Base-by-base conservation (phyloP, 2,888 invertebrate species). In the Rotaria socialis region DNA sequence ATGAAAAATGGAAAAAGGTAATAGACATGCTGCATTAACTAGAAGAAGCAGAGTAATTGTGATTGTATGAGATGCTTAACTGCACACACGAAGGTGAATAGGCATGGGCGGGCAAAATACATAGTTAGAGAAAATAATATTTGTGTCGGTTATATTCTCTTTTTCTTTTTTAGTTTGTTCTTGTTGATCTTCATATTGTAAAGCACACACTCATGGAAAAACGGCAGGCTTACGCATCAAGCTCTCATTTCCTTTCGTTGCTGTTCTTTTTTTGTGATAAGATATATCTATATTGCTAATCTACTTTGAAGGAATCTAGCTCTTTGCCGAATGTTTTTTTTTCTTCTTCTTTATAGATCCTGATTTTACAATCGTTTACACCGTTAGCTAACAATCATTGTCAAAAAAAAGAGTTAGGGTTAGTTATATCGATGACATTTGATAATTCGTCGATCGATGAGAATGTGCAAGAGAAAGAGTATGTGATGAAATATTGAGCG, bases 401-500 rank as follows among this genome's bases (percentile, higher is more conserved):
- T 35, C 67, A 35, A 14, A 67, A 67, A 4, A 67, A 67, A n/a
- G 67, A 67, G 19, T 14, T 16, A 67, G 16, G 35, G 67, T 16
- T 35, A 35, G 16, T 35, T 67, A 16, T 67, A 19, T 35, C 16
- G 16, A 35, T 16, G 67, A 67, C 11, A 67, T 16, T 67, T 35
- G 67, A 27, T 67, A 67, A 67, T 67, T 67, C 14, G 67, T 11
- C 35, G 67, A 67, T 35, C 67, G 67, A 67, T 35, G 67, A n/a
- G n/a, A n/a, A n/a, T n/a, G 50, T 35, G 67, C 14, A 67, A 35
- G 35, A 67, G 67, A 67, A 35, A 67, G 16, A 67, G 19, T 19
- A 35, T 67, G 67, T 67, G 67, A 35, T 67, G 67, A 67, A 67
- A 67, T 67, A 67, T 67, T 67, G 67, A 67, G 67, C 67, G 67